A percentile compares a stretch with the other conserved stretches of the same genome.
phyloP scores from a whole-genome alignment of 2,113 vertebrate genomes.

The Seriola quinqueradiata region DNA sequence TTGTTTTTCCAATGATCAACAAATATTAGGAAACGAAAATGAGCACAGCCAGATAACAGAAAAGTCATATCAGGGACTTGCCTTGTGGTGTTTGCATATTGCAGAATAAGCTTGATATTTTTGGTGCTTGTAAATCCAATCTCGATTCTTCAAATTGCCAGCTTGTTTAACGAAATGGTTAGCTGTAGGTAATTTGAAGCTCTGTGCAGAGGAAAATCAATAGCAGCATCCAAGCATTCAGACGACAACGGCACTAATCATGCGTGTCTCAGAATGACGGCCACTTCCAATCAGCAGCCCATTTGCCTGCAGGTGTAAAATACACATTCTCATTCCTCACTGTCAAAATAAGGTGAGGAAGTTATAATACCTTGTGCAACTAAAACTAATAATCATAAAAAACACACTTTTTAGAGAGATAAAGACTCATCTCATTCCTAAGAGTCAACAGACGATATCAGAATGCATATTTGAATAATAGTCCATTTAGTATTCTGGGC shows the following conservation, averaged over 20 bases:
- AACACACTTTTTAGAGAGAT: background rate
- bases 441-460: background rate
- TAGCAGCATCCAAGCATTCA: conserved; percentile 30
- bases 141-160: conserved; percentile 56
- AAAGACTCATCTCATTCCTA: background rate
- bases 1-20: conserved; percentile 26
- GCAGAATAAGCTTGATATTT: conserved; percentile 60
- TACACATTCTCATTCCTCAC: background rate
- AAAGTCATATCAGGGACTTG: background rate
- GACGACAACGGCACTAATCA: conserved; percentile 49
- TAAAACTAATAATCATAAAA: background rate
- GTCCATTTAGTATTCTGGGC: conserved; percentile 1
- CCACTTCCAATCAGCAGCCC: conserved; percentile 40
- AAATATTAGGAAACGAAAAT: conserved; percentile 45
- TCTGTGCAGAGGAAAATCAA: conserved; percentile 42
- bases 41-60: conserved; percentile 32
- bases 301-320: conserved; percentile 2
- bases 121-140: conserved; percentile 58
- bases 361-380: background rate
- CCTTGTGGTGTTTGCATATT: conserved; percentile 34
- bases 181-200: conserved; percentile 50
- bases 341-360: background rate
- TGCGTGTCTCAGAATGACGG: conserved; percentile 12
- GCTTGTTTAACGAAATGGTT: conserved; percentile 62
- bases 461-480: conserved; percentile 2